A percentile compares a stretch with the other conserved stretches of the same genome.
These are phyloP conservation scores for Ichneumoninae sp. DNA, from an alignment of 2,888 invertebrate species.

Conservation along the genomic window DNA sequence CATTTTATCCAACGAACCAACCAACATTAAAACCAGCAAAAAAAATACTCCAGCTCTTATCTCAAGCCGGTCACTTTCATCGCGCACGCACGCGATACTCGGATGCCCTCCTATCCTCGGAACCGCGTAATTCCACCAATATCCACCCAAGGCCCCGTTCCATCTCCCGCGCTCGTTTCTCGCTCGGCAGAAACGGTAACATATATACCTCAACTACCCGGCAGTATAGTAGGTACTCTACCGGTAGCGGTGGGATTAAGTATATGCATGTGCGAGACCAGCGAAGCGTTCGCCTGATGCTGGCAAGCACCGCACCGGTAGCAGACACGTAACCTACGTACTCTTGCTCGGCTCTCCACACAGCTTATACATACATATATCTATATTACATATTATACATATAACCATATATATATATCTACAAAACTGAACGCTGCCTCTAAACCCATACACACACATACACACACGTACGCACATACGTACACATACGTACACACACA, in stretches of 20 bases:
- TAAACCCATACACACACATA: neutral
- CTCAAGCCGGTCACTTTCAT: neutral
- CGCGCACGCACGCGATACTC: neutral
- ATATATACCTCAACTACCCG: neutral
- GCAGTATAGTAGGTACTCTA: constrained; percentile 38
- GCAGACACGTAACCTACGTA: constrained; percentile 32
- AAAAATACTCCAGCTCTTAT: neutral
- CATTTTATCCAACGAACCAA: neutral
- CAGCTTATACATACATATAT: neutral
- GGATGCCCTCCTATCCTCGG: constrained; percentile 3
- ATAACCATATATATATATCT: neutral
- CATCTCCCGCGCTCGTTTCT: constrained; percentile 13
- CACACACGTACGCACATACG: neutral
- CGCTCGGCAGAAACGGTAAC: constrained; percentile 8
- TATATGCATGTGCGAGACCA: constrained; percentile 45
- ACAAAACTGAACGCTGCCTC: too few relatives aligned
- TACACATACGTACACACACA: too few relatives aligned
- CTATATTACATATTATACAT: neutral
- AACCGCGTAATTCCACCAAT: constrained; percentile 47
- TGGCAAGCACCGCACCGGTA: constrained; percentile 33
- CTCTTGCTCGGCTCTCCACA: constrained; percentile 4
- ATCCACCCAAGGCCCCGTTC: constrained; percentile 29
- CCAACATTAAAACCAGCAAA: neutral
- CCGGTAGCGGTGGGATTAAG: constrained; percentile 39
- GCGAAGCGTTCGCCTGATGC: constrained; percentile 41